Evolutionary conservation across 1,140 invertebrate species (phyloP), one percentile per base, ranked within the genome.

Genomic region (Platyura marginata): DNA sequence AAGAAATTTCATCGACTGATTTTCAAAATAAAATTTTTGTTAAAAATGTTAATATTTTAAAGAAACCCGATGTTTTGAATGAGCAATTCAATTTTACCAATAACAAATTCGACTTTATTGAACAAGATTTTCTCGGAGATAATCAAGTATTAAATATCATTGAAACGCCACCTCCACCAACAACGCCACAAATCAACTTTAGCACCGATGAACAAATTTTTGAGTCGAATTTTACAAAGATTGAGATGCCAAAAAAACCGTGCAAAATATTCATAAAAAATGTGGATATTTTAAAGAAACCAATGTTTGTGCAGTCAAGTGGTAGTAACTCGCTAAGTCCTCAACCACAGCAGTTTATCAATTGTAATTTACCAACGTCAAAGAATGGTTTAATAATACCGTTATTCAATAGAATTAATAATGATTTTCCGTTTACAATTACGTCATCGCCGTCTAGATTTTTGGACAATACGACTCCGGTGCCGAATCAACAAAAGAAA

Each of bases 261-360:
- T 19, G 56, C 19, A 59, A 59, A 44, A 59, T 59, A 36, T 59
- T 55, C 13, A 59, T 59, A 11, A 59, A 58, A 47, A 59, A 59
- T 37, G 56, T 56, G 8, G 56, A 59, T 22, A 58, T 59, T 3
- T 29, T 59, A 9, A 58, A 54, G 42, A 51, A 53, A 10, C 56
- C 56, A 3, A 43, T 44, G 11, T 44, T 47, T 18, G 6, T 29
- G 25, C 25, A 29, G 25, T 8, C 25, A 8, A 44, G 35, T 37
- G 13, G 18, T 8, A 37, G 16, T 15, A 6, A 19, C 18, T 37
- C 16, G 6, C 8, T n/a, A n/a, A n/a, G n/a, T n/a, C n/a, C n/a
- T n/a, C n/a, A n/a, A n/a, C n/a, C n/a, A n/a, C n/a, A n/a, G n/a
- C n/a, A n/a, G n/a, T n/a, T n/a, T n/a, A n/a, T n/a, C n/a, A n/a